Evolutionary conservation across 2,797 vertebrate genomes (phyloP), one percentile per base, ranked within the genome.

Genomic region (Crocidura indochinensis): DNA sequence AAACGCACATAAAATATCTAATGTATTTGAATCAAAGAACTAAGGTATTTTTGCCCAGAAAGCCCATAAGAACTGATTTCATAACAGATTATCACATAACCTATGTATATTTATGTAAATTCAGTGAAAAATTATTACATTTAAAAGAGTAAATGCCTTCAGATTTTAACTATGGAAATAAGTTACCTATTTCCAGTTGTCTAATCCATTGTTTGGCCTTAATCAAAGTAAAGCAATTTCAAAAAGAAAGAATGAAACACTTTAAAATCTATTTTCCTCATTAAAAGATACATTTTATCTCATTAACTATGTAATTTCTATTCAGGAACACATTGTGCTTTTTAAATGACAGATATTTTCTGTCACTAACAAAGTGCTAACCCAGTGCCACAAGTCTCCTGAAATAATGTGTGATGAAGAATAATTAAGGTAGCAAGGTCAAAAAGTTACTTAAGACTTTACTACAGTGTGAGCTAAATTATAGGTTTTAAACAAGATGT

Each of bases 401-500:
- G 95, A 97, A 97, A 96, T 91, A 94, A 93, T 67, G 90, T 94
- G 60, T 95, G 95, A 96, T 95, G 95, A 96, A 94, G 90, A 71
- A 92, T 94, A 97, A 98, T 97, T 96, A 97, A 96, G 88, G 96
- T 77, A 96, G 93, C 92, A 91, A 96, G 96, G 96, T 96, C 92
- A 96, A 97, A 97, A 97, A 96, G 97, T 96, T 69, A 91, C 90
- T 96, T 93, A 96, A 94, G 88, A 87, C 89, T 93, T 87, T 96
- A 96, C 95, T 96, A 76, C 29, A 53, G 93, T 89, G 84, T 20
- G 91, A 95, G 96, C 94, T 96, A 97, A 97, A 98, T 98, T 97
- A 97, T 44, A 97, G 97, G 97, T 97, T 97, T 97, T 96, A 97
- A 96, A 96, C 94, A 97, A 97, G 96, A 96, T 0, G 64, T 92